Percentiles rank a stretch among this genome's conserved stretches.
These are phyloP conservation scores for Crepidodera aurea DNA, from an alignment of 2,888 invertebrate species.

Conservation along the genomic window DNA sequence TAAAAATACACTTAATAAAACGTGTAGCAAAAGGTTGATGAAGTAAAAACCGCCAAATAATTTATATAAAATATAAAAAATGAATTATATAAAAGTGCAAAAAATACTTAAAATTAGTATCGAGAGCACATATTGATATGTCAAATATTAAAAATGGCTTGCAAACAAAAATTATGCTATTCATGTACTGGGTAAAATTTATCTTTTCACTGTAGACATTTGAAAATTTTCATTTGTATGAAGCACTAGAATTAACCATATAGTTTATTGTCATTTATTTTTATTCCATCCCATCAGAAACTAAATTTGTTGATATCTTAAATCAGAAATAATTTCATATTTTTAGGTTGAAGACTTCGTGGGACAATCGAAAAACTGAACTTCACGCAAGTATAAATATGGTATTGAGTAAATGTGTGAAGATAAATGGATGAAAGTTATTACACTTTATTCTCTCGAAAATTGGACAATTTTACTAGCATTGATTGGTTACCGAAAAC, in stretches of 20 bases:
- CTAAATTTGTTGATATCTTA: background rate
- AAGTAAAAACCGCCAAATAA: background rate
- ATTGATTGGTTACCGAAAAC: too few relatives aligned
- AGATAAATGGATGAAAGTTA: background rate
- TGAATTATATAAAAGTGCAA: background rate
- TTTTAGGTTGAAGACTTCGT: slow-evolving; percentile 9
- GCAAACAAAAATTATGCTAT: too few relatives aligned
- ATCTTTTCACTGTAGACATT: slow-evolving; percentile 13
- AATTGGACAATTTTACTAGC: too few relatives aligned
- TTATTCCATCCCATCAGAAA: too few relatives aligned
- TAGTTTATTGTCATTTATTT: background rate
- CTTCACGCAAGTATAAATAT: slow-evolving; percentile 1
- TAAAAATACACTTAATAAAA: too few relatives aligned
- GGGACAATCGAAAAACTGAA: background rate
- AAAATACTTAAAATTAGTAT: too few relatives aligned
- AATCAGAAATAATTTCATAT: slow-evolving; percentile 4
- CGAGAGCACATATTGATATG: too few relatives aligned
- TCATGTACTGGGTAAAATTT: slow-evolving; percentile 14
- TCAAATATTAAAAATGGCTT: too few relatives aligned
- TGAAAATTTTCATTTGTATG: background rate
- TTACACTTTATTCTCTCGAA: background rate
- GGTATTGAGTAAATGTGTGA: too few relatives aligned
- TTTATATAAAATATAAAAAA: background rate
- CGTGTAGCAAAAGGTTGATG: too few relatives aligned
- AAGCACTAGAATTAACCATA: background rate